Percentiles rank a stretch among this genome's conserved stretches.
These are phyloP conservation scores for Micrasema longulum DNA, from an alignment of 1,140 invertebrate genomes.

Conservation along the genomic window DNA sequence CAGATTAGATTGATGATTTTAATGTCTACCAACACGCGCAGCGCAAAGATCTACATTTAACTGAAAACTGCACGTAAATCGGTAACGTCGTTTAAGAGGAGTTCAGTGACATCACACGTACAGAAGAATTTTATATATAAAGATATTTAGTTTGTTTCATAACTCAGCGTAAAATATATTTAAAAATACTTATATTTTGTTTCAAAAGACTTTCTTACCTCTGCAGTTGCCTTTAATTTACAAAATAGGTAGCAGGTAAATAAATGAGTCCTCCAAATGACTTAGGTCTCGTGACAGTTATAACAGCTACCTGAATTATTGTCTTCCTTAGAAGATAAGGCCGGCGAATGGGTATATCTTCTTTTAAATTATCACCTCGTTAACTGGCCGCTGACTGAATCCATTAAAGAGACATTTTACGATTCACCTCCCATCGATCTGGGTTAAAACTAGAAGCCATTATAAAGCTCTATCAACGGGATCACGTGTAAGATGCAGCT, in stretches of 20 bases:
- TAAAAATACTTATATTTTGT: background rate
- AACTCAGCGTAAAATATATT: too few relatives aligned
- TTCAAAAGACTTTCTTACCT: too few relatives aligned
- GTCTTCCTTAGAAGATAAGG: constrained; percentile 16
- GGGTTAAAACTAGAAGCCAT: constrained; percentile 18
- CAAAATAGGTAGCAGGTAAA: constrained; percentile 16
- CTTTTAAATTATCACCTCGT: constrained; percentile 53
- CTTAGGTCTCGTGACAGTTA: constrained; percentile 39
- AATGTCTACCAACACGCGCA: too few relatives aligned
- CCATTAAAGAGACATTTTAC: constrained; percentile 34
- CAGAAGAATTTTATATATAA: too few relatives aligned
- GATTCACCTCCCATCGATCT: constrained; percentile 16
- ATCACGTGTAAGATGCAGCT: too few relatives aligned
- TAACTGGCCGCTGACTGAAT: constrained; percentile 30
- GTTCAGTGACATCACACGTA: too few relatives aligned
- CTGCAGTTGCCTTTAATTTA: constrained; percentile 1
- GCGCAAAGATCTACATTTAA: too few relatives aligned
- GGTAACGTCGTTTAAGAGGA: too few relatives aligned
- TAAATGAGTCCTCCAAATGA: constrained; percentile 30
- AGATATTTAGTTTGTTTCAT: too few relatives aligned
- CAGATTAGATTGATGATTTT: too few relatives aligned
- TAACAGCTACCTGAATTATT: constrained; percentile 47
- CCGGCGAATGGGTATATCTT: background rate
- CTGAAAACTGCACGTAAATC: too few relatives aligned
- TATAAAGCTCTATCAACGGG: background rate